Percentiles rank a stretch among this genome's conserved stretches.
phyloP scores from a whole-genome alignment of 2,797 vertebrate genomes.

The Balearica regulorum region DNA sequence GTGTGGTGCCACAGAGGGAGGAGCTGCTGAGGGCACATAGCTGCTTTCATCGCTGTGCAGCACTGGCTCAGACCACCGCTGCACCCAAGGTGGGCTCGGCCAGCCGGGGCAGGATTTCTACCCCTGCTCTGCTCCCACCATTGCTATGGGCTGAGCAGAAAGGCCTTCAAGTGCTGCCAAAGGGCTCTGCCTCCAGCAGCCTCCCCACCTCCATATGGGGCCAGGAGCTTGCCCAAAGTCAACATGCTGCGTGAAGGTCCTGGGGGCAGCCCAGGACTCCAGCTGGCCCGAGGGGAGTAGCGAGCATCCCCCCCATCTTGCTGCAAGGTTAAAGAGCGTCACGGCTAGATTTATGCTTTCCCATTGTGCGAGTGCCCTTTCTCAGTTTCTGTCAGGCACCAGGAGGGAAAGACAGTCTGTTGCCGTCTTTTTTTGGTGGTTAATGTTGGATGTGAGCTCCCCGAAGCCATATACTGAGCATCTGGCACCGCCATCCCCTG shows the following conservation, averaged over 20 bases:
- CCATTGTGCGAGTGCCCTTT: neutral
- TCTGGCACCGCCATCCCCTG: neutral
- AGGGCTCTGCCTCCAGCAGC: neutral
- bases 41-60: neutral
- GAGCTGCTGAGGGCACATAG: neutral
- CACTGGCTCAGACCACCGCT: neutral
- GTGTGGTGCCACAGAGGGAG: neutral
- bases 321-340: neutral
- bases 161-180: neutral
- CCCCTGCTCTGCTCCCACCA: neutral
- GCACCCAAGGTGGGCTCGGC: neutral
- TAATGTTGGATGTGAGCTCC: neutral
- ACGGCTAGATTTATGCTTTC: neutral
- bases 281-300: accelerated
- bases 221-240: neutral
- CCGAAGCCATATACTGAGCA: neutral
- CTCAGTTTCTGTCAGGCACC: neutral
- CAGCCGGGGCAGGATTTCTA: neutral
- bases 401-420: neutral
- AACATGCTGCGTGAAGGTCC: neutral
- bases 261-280: neutral
- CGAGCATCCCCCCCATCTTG: neutral
- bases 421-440: neutral
- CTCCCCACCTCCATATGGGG: neutral
- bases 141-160: neutral